phyloP scores from a whole-genome alignment of 2,888 invertebrate species.

The Euzophera pinguis region DNA sequence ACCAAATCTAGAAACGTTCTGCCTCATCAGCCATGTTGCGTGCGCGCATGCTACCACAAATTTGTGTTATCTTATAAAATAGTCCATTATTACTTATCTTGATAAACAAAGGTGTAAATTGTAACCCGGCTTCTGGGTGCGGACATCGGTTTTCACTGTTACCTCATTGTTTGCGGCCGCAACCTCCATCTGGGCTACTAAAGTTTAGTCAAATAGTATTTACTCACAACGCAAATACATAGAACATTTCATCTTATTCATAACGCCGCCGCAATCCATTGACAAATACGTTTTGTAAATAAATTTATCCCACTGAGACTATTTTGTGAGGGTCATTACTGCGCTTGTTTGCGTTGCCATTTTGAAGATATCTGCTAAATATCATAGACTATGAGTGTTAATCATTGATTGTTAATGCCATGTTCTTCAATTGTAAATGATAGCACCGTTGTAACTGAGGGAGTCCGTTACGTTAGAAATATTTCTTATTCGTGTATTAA shows the following conservation, averaged over 20 bases:
- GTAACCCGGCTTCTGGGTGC: conserved; percentile 22
- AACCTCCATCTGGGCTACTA: conserved; percentile 39
- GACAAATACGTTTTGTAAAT: conserved; percentile 22
- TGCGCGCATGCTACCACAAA: background rate
- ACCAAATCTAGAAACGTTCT: too few relatives aligned
- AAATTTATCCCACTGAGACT: conserved; percentile 15
- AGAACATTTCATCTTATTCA: conserved; percentile 3
- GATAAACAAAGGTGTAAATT: conserved; percentile 43
- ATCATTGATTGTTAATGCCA: conserved; percentile 11
- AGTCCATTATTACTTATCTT: conserved; percentile 23
- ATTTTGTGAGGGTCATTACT: conserved; percentile 19
- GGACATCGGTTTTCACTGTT: conserved; percentile 35
- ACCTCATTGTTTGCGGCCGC: conserved; percentile 40
- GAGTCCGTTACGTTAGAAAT: too few relatives aligned
- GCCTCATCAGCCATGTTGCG: too few relatives aligned
- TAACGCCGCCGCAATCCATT: conserved; percentile 15
- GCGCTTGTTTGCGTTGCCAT: conserved; percentile 17
- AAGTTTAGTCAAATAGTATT: conserved; percentile 30
- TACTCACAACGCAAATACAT: background rate
- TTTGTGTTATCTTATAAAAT: conserved; percentile 32
- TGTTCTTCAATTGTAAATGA: background rate
- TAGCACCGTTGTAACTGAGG: too few relatives aligned
- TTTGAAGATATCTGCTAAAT: conserved; percentile 20
- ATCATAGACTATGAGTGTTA: conserved; percentile 2
- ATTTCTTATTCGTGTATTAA: too few relatives aligned